Evolutionary conservation across 2,113 vertebrate genomes (phyloP).

Genomic region (Piaya cayana): DNA sequence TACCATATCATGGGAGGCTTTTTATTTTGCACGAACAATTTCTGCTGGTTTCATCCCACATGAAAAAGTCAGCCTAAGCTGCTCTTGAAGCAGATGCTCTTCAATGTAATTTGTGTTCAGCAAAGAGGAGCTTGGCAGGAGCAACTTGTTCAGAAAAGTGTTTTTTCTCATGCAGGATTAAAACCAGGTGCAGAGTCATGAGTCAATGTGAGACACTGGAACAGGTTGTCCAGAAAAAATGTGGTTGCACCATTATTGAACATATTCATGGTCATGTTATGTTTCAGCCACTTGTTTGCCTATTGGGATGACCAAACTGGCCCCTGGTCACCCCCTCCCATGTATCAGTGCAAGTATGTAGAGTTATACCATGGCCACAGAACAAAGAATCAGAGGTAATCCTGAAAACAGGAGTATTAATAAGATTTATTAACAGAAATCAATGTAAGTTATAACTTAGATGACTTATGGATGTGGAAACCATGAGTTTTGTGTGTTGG

Average conservation of each 20-base stretch:
- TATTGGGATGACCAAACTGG: too few species aligned
- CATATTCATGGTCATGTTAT: background rate
- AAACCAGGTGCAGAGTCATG: background rate
- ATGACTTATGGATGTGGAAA: too few species aligned
- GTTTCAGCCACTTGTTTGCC: too few species aligned
- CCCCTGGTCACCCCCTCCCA: too few species aligned
- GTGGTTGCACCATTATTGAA: background rate
- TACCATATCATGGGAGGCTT: background rate
- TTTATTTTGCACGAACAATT: background rate
- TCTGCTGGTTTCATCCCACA: background rate
- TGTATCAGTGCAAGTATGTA: too few species aligned
- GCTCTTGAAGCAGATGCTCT: background rate
- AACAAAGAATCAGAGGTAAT: too few species aligned
- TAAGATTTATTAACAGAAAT: too few species aligned
- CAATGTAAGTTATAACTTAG: too few species aligned
- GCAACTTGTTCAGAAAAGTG: background rate
- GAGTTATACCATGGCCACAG: too few species aligned
- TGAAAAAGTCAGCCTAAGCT: background rate
- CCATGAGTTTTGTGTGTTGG: too few species aligned
- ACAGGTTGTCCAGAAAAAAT: background rate
- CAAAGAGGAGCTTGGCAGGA: background rate
- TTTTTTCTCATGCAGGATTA: background rate
- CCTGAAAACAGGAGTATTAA: too few species aligned
- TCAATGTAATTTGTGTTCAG: accelerated
- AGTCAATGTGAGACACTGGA: background rate